phyloP scores from a whole-genome alignment of 2,888 invertebrate species.

The Megastigmus dorsalis region DNA sequence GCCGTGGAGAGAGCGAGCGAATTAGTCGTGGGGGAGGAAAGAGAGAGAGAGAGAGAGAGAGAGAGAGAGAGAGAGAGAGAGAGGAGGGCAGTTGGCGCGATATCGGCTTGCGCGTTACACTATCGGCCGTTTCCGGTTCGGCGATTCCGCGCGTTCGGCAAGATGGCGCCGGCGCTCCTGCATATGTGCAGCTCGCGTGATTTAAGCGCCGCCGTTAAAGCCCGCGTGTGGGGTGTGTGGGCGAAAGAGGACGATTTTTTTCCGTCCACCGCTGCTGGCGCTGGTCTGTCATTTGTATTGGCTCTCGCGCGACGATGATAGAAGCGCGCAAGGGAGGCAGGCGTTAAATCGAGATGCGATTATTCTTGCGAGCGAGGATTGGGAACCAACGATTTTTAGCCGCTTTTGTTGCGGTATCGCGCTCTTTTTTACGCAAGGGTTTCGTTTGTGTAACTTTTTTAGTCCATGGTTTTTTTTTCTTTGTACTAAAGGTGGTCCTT shows the following conservation, averaged over 20 bases:
- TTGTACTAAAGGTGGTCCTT: too few relatives aligned
- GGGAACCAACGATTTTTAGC: too few relatives aligned
- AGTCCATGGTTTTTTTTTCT: too few relatives aligned
- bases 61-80: slow-evolving; percentile 6
- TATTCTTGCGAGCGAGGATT: slow-evolving; percentile 25
- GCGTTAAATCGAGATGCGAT: slow-evolving; percentile 44
- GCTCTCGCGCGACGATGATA: slow-evolving; percentile 54
- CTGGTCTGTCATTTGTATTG: slow-evolving; percentile 56
- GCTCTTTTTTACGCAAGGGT: too few relatives aligned
- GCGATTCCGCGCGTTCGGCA: slow-evolving; percentile 64
- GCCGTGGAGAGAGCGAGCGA: slow-evolving; percentile 35
- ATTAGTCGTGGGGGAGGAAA: slow-evolving; percentile 43
- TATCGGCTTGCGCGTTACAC: slow-evolving; percentile 70
- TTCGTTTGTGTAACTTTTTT: too few relatives aligned
- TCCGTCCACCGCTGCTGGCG: slow-evolving; percentile 36
- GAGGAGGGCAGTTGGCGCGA: slow-evolving; percentile 57
- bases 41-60: slow-evolving; percentile 45
- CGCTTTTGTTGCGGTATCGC: too few relatives aligned
- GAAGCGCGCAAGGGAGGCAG: slow-evolving; percentile 28
- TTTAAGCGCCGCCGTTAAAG: slow-evolving; percentile 44
- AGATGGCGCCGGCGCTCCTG: slow-evolving; percentile 65
- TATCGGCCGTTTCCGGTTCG: slow-evolving; percentile 74
- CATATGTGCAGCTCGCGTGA: slow-evolving; percentile 54
- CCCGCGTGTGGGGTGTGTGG: slow-evolving; percentile 40
- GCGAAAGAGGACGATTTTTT: slow-evolving; percentile 26